Evolutionary conservation across 2,113 vertebrate genomes (phyloP).

Genomic region (Ammodytes dubius): DNA sequence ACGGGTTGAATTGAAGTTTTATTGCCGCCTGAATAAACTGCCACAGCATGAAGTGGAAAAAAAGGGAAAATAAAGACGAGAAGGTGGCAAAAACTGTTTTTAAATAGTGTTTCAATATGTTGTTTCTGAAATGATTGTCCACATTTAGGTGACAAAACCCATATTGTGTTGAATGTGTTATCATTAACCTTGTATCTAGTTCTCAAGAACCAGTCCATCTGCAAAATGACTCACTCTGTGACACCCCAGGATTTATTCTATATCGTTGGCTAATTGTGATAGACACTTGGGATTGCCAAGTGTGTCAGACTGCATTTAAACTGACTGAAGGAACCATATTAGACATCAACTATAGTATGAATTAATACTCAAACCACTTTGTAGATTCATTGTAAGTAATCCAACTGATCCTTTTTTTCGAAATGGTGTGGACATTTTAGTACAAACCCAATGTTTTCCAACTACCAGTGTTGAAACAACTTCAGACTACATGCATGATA

Average conservation of each 20-base stretch:
- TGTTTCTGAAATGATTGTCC: neutral
- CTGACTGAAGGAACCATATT: neutral
- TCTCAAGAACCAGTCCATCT: neutral
- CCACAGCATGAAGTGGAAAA: slow-evolving; percentile 11
- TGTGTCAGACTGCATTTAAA: neutral
- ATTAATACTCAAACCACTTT: too few relatives aligned
- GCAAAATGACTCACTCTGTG: neutral
- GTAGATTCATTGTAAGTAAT: neutral
- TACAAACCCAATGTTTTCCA: neutral
- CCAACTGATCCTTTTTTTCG: neutral
- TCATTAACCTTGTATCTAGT: neutral
- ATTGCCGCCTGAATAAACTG: slow-evolving; percentile 14
- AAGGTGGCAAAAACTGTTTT: neutral
- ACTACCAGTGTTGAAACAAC: neutral
- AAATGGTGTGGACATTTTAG: neutral
- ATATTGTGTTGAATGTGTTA: neutral
- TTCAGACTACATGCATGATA: neutral
- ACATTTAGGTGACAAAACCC: neutral
- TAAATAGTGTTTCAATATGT: neutral
- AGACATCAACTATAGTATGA: neutral
- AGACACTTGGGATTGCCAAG: neutral
- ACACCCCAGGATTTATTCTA: neutral
- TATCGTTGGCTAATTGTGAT: neutral
- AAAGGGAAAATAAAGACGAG: neutral
- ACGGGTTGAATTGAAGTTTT: slow-evolving; percentile 11